Percentiles rank a stretch among this genome's conserved stretches.
Conservation (phyloP, 1,140 invertebrate genomes). For the Drosophila parvula region DNA sequence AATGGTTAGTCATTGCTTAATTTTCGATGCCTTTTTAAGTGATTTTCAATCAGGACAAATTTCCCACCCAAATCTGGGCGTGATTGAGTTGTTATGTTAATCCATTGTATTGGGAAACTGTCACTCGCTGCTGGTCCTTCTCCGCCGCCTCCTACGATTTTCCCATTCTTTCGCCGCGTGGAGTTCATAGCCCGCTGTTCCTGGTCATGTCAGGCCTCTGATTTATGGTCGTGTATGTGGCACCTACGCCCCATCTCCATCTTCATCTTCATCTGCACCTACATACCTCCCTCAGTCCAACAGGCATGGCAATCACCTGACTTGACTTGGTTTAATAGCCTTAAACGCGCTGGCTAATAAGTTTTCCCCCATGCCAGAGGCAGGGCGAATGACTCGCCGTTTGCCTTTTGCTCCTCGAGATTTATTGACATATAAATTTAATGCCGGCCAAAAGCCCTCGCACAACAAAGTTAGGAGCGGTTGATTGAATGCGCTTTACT, state of each 20-base stretch:
- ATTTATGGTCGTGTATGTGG: slow-evolving; percentile 64
- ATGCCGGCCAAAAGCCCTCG: slow-evolving; percentile 47
- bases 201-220: slow-evolving; percentile 51
- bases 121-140: slow-evolving; percentile 9
- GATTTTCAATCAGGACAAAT: slow-evolving; percentile 14
- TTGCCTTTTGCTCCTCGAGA: slow-evolving; percentile 75
- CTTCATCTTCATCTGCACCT: too few relatives aligned
- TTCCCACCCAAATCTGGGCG: background rate
- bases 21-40: background rate
- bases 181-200: slow-evolving; percentile 38
- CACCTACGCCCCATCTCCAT: slow-evolving; percentile 21
- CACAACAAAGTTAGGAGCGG: slow-evolving; percentile 69
- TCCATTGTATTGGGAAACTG: slow-evolving; percentile 42
- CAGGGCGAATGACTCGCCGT: slow-evolving; percentile 63
- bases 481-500: slow-evolving; percentile 80
- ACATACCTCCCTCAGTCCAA: background rate
- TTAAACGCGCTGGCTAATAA: slow-evolving; percentile 72
- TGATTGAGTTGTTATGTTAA: slow-evolving; percentile 27
- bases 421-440: slow-evolving; percentile 83
- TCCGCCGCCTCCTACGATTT: background rate
- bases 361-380: slow-evolving; percentile 45
- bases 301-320: slow-evolving; percentile 11
- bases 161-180: background rate
- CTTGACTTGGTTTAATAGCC: slow-evolving; percentile 57
- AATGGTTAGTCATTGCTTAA: slow-evolving; percentile 1